Evolutionary conservation across 35 echinoderm and acorn worm species (phyloP), one percentile per base, ranked within the genome.

Genomic region (Apostichopus japonicus): DNA sequence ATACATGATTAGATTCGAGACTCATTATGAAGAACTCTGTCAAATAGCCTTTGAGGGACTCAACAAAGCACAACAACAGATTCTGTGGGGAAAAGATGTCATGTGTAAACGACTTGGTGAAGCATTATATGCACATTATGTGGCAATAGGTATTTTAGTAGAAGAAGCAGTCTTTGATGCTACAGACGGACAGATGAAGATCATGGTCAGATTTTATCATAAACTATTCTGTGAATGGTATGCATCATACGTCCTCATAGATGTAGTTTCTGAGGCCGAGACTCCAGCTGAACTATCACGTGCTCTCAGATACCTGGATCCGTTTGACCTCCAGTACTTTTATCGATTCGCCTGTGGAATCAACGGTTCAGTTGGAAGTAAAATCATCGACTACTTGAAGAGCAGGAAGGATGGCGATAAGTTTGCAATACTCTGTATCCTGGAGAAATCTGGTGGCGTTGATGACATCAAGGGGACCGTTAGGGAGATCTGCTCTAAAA

Each of bases 221-320:
- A 84, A 84, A n/a, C 44, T 84, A n/a, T 84, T 84, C 19, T 84
- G 80, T 84, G 80, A 84, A 21, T 84, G 80, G 80, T 84, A 84
- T 56, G 80, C 53, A 33, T 33, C 27, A 33, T 33, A 33, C 27
- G 27, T 33, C 27, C 27, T 33, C 27, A 33, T 33, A 33, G 27
- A 33, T 33, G 27, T 33, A 33, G 27, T 33, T 33, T 33, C 27
- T 33, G 27, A 33, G 27, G 27, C 27, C 27, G 27, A 33, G 27
- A 1, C 27, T 33, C 27, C 27, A 33, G 27, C 27, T 33, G 27
- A 33, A 33, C 27, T 33, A 33, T 33, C 27, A 33, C 27, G 27
- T 33, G 27, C 27, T 33, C 27, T 33, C 27, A 33, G 27, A 33
- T 33, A 33, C 27, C 27, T 33, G 27, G 27, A 33, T 33, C 27